Conservation (phyloP, 1,140 invertebrate genomes). For the Trissolcus basalis region DNA sequence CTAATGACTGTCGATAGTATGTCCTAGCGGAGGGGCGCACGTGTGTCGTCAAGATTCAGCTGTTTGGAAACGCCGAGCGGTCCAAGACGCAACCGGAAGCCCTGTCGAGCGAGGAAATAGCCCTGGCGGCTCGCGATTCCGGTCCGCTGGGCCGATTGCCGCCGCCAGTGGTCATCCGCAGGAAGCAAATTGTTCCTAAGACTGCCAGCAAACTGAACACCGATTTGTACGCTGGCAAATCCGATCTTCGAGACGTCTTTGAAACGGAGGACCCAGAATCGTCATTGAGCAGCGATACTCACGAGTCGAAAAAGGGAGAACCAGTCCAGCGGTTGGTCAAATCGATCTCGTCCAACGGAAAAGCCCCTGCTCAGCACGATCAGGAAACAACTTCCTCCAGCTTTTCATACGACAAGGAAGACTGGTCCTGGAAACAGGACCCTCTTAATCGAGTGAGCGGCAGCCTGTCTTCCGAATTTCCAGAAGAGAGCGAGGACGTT, state of each 20-base stretch:
- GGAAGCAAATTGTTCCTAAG: constrained; percentile 61
- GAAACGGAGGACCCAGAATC: constrained; percentile 61
- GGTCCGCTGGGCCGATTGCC: constrained; percentile 55
- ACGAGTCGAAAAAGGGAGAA: constrained; percentile 30
- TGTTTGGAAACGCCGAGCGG: constrained; percentile 60
- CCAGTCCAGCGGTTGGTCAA: constrained; percentile 51
- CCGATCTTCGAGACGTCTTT: constrained; percentile 53
- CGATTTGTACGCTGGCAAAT: constrained; percentile 22
- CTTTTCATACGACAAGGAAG: constrained; percentile 52
- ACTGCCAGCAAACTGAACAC: constrained; percentile 8
- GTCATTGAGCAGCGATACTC: constrained; percentile 56
- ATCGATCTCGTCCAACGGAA: constrained; percentile 63
- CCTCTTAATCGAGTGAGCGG: constrained; percentile 50
- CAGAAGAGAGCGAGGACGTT: constrained; percentile 64
- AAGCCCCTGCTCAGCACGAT: constrained; percentile 43
- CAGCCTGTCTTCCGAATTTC: constrained; percentile 64
- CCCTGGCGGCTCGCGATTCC: constrained; percentile 61
- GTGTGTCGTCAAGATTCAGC: constrained; percentile 64
- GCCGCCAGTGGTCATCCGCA: constrained; percentile 67
- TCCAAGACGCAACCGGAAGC: constrained; percentile 66
- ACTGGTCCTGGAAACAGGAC: constrained; percentile 53
- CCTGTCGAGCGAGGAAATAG: constrained; percentile 62
- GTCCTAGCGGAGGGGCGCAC: neutral
- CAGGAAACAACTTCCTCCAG: constrained; percentile 57
- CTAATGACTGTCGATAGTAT: neutral